Evolutionary conservation across 2,888 invertebrate genomes (phyloP), one percentile per base, ranked within the genome.

Genomic region (Julus scanicus): DNA sequence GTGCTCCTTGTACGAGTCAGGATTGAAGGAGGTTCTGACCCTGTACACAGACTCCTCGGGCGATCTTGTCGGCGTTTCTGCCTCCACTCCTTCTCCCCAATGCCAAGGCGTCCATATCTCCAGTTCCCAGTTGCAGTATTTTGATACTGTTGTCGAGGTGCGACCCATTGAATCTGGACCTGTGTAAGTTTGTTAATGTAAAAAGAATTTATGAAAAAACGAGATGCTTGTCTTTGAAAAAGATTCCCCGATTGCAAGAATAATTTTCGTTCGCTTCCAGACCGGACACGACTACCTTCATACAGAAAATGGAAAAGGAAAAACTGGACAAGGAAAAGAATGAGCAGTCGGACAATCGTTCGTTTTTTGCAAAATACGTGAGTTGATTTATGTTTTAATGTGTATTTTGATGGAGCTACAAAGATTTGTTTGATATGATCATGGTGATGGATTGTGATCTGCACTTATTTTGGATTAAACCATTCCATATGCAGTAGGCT

Each of bases 331-430:
- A 98, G 91, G 94, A 95, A 39, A 97, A 97, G 91, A 93, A 93
- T 44, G 92, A 92, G 15, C 92, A 92, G 89, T 92, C 92, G 48
- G 99, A 99, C 92, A 99, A 98, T 92, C 94, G 98, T 91, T 98
- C 98, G 86, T 99, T 99, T 93, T 94, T 99, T 90, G 97, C 97
- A 3, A 99, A 98, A 98, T 99, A 99, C 94, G 98, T 98, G 94
- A 95, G 97, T 87, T 29, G 40, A 29, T 83, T 17, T 17, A 11
- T 29, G 29, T 29, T 29, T 29, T 29, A 29, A 29, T 29, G 29
- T 29, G 29, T 29, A n/a, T 9, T 11, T 11, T 53, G 53, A 13
- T 53, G 3, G 53, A 6, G 11, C 13, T 13, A 53, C 53, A 53
- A 53, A 53, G 3, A 53, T 53, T 86, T 29, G 29, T 29, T 29